Evolutionary conservation across 2,888 invertebrate genomes (phyloP).

Genomic region (Isotomurus palustris): DNA sequence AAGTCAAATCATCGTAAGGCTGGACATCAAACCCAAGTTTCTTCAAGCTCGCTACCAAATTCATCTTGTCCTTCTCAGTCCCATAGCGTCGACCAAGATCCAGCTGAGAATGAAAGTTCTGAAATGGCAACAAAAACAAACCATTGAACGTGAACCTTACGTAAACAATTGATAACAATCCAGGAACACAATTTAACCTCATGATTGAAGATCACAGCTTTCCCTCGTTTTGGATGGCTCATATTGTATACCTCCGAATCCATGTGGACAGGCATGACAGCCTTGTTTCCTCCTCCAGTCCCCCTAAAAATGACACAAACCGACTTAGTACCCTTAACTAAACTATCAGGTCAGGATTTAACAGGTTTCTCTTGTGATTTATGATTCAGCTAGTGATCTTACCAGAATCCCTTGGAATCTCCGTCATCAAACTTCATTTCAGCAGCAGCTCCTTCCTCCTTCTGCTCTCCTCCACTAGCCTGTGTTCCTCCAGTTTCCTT

Average conservation of each 20-base stretch:
- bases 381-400: slow-evolving; percentile 7
- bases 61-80: slow-evolving; percentile 37
- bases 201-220: slow-evolving; percentile 44
- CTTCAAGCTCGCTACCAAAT: slow-evolving; percentile 29
- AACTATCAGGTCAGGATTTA: neutral
- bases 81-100: slow-evolving; percentile 38
- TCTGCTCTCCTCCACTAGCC: slow-evolving; percentile 9
- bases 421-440: slow-evolving; percentile 25
- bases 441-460: slow-evolving; percentile 9
- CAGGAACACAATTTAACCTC: slow-evolving; percentile 27
- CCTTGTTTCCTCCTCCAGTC: slow-evolving; percentile 26
- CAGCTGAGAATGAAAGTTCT: slow-evolving; percentile 39
- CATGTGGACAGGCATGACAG: slow-evolving; percentile 40
- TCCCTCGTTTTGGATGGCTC: slow-evolving; percentile 40
- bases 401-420: slow-evolving; percentile 38
- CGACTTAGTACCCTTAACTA: neutral
- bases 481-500: neutral
- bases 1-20: slow-evolving; percentile 37
- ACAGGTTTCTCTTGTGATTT: neutral
- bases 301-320: slow-evolving; percentile 17
- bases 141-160: neutral
- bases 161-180: neutral
- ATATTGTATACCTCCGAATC: slow-evolving; percentile 45
- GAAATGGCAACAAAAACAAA: slow-evolving; percentile 1
- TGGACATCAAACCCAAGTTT: slow-evolving; percentile 40